phyloP scores from a whole-genome alignment of 2,888 invertebrate genomes.

The Ophraella communa region DNA sequence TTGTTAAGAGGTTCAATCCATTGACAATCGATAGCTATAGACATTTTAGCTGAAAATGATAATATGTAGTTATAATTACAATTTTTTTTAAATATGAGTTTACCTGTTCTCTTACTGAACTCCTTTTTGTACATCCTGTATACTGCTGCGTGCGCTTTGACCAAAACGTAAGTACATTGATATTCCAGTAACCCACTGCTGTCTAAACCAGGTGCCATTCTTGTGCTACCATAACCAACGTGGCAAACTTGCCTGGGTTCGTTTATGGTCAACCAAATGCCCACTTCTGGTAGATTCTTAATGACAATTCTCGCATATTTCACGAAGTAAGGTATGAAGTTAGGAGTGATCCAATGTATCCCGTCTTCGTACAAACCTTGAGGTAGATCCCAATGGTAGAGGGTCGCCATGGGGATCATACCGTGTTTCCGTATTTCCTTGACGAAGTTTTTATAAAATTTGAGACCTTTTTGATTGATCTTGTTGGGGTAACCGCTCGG shows the following conservation, averaged over 20 bases:
- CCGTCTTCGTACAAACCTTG: conserved; percentile 58
- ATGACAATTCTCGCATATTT: conserved; percentile 57
- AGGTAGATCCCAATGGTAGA: conserved; percentile 48
- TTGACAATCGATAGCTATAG: conserved; percentile 5
- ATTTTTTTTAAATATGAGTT: no score
- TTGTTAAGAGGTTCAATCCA: conserved; percentile 16
- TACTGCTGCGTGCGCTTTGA: conserved; percentile 71
- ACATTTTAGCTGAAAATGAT: conserved; percentile 25
- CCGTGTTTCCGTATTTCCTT: conserved; percentile 38
- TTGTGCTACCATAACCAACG: conserved; percentile 54
- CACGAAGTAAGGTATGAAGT: conserved; percentile 66
- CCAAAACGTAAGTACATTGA: conserved; percentile 67
- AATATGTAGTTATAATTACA: neutral
- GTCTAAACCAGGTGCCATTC: conserved; percentile 62
- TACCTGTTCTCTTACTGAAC: conserved; percentile 49
- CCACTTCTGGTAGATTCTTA: conserved; percentile 51
- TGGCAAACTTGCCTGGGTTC: conserved; percentile 17
- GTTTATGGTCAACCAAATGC: conserved; percentile 40
- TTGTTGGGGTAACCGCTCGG: conserved; percentile 63
- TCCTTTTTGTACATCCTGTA: conserved; percentile 68
- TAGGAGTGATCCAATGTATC: conserved; percentile 63
- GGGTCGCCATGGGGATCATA: conserved; percentile 28
- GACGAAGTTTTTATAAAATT: conserved; percentile 33
- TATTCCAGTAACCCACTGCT: conserved; percentile 69
- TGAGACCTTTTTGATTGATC: conserved; percentile 60